Percentiles rank a stretch among this genome's conserved stretches.
Conservation (phyloP, 92 coral and sea anemone species). For the Zoanthus sociatus region DNA sequence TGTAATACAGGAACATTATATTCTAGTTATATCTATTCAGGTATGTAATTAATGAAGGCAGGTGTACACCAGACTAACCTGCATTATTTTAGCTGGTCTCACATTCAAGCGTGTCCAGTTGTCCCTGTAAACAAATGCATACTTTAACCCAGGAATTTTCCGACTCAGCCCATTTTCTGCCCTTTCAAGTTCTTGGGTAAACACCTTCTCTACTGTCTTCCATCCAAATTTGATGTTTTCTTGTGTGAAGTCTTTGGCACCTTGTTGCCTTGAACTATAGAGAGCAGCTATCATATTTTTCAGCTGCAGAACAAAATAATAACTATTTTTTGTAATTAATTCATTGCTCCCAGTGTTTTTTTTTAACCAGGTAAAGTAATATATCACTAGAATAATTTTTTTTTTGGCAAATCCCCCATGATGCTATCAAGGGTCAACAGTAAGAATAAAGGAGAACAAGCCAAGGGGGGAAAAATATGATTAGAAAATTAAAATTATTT, state of each 20-base stretch:
- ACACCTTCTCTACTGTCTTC: conserved; percentile 13
- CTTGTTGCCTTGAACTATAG: conserved; percentile 50
- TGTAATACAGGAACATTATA: not conserved
- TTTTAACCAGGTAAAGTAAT: not conserved
- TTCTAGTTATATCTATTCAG: not conserved
- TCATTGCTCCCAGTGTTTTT: not conserved
- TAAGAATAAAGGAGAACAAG: too few species aligned
- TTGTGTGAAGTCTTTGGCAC: conserved; percentile 19
- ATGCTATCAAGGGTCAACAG: too few species aligned
- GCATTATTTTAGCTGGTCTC: conserved; percentile 59
- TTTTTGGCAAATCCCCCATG: too few species aligned
- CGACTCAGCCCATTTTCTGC: conserved; percentile 44
- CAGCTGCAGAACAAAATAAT: conserved; percentile 24
- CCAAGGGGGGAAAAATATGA: too few species aligned
- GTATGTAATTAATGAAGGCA: not conserved
- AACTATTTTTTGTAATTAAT: not conserved
- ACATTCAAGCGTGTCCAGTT: conserved; percentile 59
- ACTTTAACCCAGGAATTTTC: conserved; percentile 54
- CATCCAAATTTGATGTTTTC: conserved; percentile 49
- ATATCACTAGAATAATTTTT: too few species aligned
- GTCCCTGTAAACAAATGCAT: conserved; percentile 51
- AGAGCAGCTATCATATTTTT: conserved; percentile 54
- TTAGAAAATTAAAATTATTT: too few species aligned
- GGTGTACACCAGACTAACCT: conserved; percentile 17
- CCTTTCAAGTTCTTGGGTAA: conserved; percentile 12